Evolutionary conservation across 2,113 vertebrate species (phyloP).

Genomic region (Ophiodon elongatus): DNA sequence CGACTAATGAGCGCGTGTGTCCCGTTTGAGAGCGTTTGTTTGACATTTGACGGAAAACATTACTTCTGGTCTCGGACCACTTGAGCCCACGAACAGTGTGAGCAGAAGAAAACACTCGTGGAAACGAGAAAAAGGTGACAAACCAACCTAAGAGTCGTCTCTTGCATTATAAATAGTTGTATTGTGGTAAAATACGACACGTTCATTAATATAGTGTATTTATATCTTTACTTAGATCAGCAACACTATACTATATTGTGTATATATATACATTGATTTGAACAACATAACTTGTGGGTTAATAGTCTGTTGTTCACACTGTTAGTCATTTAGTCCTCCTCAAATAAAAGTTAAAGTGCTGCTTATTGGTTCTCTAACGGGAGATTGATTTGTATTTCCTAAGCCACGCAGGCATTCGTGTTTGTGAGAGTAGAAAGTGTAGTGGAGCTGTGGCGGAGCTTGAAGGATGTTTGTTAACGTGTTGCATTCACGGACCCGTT

Average conservation of each 20-base stretch:
- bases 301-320: not conserved
- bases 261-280: not conserved
- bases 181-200: not conserved
- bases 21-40: not conserved
- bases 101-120: not conserved
- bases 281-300: not conserved
- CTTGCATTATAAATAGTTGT: no score
- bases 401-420: conserved; percentile 71
- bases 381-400: not conserved
- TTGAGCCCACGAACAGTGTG: not conserved
- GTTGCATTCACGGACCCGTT: conserved; percentile 56
- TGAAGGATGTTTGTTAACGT: conserved; percentile 64
- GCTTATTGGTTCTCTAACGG: not conserved
- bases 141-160: not conserved
- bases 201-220: not conserved
- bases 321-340: no score
- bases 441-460: conserved; percentile 24
- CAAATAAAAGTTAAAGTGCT: not conserved
- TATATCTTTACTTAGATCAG: not conserved
- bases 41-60: not conserved
- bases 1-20: not conserved
- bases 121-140: not conserved
- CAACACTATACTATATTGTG: not conserved
- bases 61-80: not conserved
- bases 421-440: conserved; percentile 17